Percentiles rank a stretch among this genome's conserved stretches.
phyloP scores from a whole-genome alignment of 2,888 invertebrate species.

The Tortrix viridana region DNA sequence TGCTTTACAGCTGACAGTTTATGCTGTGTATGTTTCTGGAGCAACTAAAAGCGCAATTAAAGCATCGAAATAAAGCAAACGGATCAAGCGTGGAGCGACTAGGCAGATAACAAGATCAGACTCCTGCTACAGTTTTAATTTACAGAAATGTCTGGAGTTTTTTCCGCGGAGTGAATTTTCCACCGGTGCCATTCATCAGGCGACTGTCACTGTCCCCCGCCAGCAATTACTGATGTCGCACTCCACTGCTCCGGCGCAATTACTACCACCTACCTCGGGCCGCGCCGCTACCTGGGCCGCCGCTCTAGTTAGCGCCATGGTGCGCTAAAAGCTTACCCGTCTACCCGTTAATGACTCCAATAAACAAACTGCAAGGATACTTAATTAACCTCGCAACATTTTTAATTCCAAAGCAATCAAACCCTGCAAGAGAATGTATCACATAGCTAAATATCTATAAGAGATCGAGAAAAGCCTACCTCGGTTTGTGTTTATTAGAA shows the following conservation, averaged over 20 bases:
- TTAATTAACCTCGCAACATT: slow-evolving; percentile 6
- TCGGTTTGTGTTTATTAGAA: slow-evolving; percentile 62
- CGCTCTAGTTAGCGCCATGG: slow-evolving; percentile 8
- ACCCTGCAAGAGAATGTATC: slow-evolving; percentile 38
- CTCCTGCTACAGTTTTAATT: slow-evolving; percentile 67
- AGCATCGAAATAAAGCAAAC: slow-evolving; percentile 37
- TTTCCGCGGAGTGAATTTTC: slow-evolving; percentile 67
- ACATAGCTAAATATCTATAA: slow-evolving; percentile 46
- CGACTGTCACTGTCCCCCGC: slow-evolving; percentile 69
- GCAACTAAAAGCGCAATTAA: slow-evolving; percentile 24
- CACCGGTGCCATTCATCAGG: slow-evolving; percentile 75
- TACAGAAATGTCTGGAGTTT: slow-evolving; percentile 67
- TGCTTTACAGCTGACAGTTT: neutral
- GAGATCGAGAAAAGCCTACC: slow-evolving; percentile 44
- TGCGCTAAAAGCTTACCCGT: slow-evolving; percentile 24
- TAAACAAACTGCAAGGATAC: slow-evolving; percentile 1
- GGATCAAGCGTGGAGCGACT: slow-evolving; percentile 40
- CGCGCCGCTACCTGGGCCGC: slow-evolving; percentile 6
- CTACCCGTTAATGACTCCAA: slow-evolving; percentile 7
- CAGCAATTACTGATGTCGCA: slow-evolving; percentile 80
- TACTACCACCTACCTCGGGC: slow-evolving; percentile 54
- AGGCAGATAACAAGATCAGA: slow-evolving; percentile 60
- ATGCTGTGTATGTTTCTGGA: neutral
- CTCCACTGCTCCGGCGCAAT: slow-evolving; percentile 67
- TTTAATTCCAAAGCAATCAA: slow-evolving; percentile 41